These are phyloP conservation scores for Coracias cyanogaster DNA, from an alignment of 2,797 vertebrate genomes.

Conservation along the genomic window DNA sequence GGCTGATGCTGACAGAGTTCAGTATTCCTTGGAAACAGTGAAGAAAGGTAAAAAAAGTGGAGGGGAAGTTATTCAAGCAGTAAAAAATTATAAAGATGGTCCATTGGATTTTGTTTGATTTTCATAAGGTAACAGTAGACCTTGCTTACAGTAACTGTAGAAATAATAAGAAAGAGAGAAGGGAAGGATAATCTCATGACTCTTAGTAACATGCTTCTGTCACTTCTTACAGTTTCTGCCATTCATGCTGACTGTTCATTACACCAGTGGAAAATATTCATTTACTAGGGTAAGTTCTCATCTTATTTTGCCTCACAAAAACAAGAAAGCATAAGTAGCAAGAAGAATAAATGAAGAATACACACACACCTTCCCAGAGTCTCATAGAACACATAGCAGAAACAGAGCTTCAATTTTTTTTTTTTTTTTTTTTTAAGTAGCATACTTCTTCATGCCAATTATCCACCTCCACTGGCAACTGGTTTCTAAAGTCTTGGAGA, in stretches of 20 bases:
- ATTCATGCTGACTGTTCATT: background rate
- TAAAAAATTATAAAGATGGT: background rate
- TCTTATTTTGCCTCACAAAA: background rate
- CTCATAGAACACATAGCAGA: background rate
- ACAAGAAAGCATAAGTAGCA: background rate
- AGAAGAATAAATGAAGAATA: background rate
- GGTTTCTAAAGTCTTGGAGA: background rate
- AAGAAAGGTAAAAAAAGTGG: background rate
- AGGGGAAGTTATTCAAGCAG: no score
- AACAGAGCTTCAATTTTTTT: background rate
- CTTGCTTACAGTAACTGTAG: background rate
- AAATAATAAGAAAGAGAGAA: background rate
- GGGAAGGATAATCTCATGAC: background rate
- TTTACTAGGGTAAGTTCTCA: background rate
- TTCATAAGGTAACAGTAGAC: background rate
- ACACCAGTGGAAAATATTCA: background rate
- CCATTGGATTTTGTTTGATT: background rate
- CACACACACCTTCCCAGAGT: background rate
- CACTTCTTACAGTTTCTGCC: background rate
- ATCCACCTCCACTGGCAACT: background rate
- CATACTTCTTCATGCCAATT: background rate
- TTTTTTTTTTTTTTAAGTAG: background rate
- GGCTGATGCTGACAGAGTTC: background rate
- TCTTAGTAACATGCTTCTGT: background rate
- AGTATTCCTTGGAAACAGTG: background rate